phyloP scores from a whole-genome alignment of 2,888 invertebrate genomes.

The Cybosia mesomella region DNA sequence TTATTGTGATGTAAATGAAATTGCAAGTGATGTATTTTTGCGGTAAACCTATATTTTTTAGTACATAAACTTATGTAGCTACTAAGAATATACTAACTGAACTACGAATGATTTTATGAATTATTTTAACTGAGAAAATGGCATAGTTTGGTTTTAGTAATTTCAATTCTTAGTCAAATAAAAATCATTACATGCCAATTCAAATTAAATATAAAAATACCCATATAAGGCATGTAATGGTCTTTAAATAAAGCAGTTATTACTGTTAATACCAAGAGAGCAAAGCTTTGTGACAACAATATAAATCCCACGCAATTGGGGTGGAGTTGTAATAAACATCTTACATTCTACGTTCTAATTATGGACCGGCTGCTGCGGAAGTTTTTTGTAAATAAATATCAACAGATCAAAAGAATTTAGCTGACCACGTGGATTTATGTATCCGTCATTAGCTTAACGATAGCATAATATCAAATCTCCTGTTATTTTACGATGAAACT shows the following conservation, averaged over 20 bases:
- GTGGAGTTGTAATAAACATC: conserved; percentile 6
- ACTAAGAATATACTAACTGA: too few relatives aligned
- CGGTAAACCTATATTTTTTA: not conserved
- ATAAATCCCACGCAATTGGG: not conserved
- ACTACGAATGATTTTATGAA: too few relatives aligned
- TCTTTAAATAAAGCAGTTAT: not conserved
- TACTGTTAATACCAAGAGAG: not conserved
- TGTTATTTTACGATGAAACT: conserved; percentile 13
- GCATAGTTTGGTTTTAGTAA: too few relatives aligned
- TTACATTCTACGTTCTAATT: conserved; percentile 13
- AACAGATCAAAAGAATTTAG: conserved; percentile 20
- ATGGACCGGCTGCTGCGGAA: conserved; percentile 10
- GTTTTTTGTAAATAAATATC: conserved; percentile 11
- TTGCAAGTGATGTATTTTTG: not conserved
- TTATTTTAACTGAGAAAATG: too few relatives aligned
- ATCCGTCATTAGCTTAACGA: conserved; percentile 3
- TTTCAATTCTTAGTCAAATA: not conserved
- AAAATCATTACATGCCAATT: not conserved
- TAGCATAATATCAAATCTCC: not conserved
- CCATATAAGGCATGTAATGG: not conserved
- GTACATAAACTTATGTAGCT: too few relatives aligned
- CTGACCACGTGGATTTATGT: conserved; percentile 6
- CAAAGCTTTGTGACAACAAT: not conserved
- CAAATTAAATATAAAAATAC: too few relatives aligned
- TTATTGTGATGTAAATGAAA: not conserved